Evolutionary conservation across 2,113 vertebrate genomes (phyloP), one percentile per base, ranked within the genome.

Genomic region (Motacilla tschutschensis): DNA sequence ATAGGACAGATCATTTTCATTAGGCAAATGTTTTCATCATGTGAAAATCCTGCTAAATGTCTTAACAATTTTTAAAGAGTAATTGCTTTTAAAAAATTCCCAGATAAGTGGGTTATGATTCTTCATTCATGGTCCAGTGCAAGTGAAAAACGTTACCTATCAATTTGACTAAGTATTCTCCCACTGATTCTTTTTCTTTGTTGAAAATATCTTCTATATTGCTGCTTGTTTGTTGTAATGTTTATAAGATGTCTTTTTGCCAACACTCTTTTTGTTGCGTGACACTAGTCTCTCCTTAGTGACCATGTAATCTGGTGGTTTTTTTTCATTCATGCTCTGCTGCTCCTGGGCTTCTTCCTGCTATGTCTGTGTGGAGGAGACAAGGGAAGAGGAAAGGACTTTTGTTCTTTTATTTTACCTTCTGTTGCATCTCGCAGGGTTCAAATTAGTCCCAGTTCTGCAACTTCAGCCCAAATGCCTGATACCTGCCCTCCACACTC

Each of bases 11-110:
- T 59, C 28, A 62, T 74, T 92, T 90, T 89, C 50, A 48, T 14
- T 29, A 85, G 21, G 4, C 22, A 69, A 60, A 36, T 15, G 4
- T 51, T 89, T 71, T 55, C 50, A 33, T 75, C 29, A 8, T 53
- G 28, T 43, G 53, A 91, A 91, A 76, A 81, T 77, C 9, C 24
- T 74, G n/a, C 14, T 71, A 84, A 89, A 69, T 63, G 31, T 63
- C 41, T 84, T 57, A 77, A 36, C 5, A 77, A 41, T 53, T 66
- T 88, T 75, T 58, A 55, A 88, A 88, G 5, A 6, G 10, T 44
- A 67, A 54, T 38, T 69, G 12, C 25, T 85, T 83, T 55, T 17
- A 22, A 90, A 78, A 31, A 31, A 46, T 14, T 44, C 25, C 15
- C 11, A 31, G 3, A 3, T 48, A 84, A 85, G 25, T 28, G 46